Evolutionary conservation across 2,113 vertebrate genomes (phyloP).

Genomic region (Hyperopisus bebe): DNA sequence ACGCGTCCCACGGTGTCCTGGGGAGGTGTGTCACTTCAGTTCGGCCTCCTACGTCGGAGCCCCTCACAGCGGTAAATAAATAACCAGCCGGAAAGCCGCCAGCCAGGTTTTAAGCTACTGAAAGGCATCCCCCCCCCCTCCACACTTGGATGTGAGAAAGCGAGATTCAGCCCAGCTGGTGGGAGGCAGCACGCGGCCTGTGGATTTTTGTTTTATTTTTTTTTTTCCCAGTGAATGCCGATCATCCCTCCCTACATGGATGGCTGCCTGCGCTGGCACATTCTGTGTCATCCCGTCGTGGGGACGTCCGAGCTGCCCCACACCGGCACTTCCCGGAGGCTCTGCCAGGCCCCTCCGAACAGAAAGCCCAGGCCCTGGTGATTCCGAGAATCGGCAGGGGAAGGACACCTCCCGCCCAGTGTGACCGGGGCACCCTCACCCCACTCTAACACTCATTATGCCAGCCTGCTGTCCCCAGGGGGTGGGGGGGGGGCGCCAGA

Average conservation of each 20-base stretch:
- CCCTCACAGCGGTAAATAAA: slow-evolving; percentile 41
- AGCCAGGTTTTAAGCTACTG: slow-evolving; percentile 27
- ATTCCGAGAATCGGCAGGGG: slow-evolving; percentile 24
- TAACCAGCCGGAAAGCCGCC: slow-evolving; percentile 36
- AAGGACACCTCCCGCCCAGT: slow-evolving; percentile 25
- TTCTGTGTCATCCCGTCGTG: slow-evolving; percentile 29
- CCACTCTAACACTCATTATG: slow-evolving; percentile 50
- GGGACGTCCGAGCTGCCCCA: slow-evolving; percentile 11
- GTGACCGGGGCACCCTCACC: slow-evolving; percentile 38
- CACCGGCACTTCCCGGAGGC: slow-evolving; percentile 21
- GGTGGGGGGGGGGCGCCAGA: slow-evolving; percentile 34
- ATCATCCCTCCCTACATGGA: slow-evolving; percentile 39
- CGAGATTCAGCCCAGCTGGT: slow-evolving; percentile 38
- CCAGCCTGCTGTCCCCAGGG: slow-evolving; percentile 33
- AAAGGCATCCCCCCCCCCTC: slow-evolving; percentile 29
- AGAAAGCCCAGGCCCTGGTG: slow-evolving; percentile 15
- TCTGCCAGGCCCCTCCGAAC: slow-evolving; percentile 17
- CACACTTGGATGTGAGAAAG: slow-evolving; percentile 34
- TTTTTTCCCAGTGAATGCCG: slow-evolving; percentile 21
- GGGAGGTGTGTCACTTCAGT: slow-evolving; percentile 32
- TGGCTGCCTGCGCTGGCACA: slow-evolving; percentile 37
- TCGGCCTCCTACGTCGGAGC: slow-evolving; percentile 26
- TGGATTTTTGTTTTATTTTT: slow-evolving; percentile 18
- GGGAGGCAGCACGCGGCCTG: slow-evolving; percentile 5
- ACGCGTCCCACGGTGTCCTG: slow-evolving; percentile 33